Percentiles rank a stretch among this genome's conserved stretches.
Evolutionary conservation across 1,140 invertebrate genomes (phyloP).

Genomic region (Nephotettix cincticeps): DNA sequence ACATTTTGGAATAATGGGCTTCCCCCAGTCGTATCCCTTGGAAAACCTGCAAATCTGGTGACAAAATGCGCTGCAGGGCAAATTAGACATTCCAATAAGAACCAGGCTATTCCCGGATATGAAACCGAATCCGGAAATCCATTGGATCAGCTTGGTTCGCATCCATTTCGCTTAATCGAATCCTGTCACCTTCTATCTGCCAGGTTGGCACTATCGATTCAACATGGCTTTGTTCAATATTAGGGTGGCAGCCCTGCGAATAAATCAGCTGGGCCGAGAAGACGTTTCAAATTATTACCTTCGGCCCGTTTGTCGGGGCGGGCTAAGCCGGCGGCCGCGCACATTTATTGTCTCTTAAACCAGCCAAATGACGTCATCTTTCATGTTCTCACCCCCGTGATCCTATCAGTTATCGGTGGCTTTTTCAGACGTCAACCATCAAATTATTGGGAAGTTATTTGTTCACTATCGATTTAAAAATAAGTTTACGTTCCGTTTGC

Average conservation of each 20-base stretch:
- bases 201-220: constrained; percentile 21
- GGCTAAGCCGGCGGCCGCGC: not conserved
- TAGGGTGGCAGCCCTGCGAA: constrained; percentile 18
- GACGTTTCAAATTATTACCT: constrained; percentile 23
- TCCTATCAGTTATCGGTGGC: too few relatives aligned
- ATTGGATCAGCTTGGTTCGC: not conserved
- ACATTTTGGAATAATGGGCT: too few relatives aligned
- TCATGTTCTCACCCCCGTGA: too few relatives aligned
- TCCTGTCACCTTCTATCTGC: constrained; percentile 23
- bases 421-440: too few relatives aligned
- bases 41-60: not conserved
- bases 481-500: too few relatives aligned
- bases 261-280: constrained; percentile 12
- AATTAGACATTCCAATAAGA: constrained; percentile 22
- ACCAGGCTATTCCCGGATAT: constrained; percentile 15
- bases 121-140: constrained; percentile 17
- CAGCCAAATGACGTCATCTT: not conserved
- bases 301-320: constrained; percentile 2
- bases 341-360: constrained; percentile 17
- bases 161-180: constrained; percentile 30
- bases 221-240: constrained; percentile 22
- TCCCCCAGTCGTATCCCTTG: too few relatives aligned
- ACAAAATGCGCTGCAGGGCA: not conserved
- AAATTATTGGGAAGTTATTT: too few relatives aligned
- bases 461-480: too few relatives aligned